phyloP scores from a whole-genome alignment of 2,113 vertebrate genomes.

The Danionella cerebrum region DNA sequence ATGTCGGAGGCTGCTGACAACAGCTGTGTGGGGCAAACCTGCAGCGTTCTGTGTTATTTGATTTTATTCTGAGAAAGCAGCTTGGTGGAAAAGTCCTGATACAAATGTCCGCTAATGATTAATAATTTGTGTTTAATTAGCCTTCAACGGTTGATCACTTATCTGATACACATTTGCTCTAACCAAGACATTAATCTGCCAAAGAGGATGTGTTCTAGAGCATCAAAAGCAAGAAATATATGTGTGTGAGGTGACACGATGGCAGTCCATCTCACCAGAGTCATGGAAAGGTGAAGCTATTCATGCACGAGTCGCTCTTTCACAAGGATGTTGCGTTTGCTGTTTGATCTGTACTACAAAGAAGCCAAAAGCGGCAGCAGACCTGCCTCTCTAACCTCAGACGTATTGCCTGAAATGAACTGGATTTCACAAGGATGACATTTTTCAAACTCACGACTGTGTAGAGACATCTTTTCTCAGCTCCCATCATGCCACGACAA shows the following conservation, averaged over 20 bases:
- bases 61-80: neutral
- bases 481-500: neutral
- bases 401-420: neutral
- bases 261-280: neutral
- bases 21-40: neutral
- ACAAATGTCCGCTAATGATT: neutral
- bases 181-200: constrained; percentile 13
- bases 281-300: neutral
- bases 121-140: constrained; percentile 29
- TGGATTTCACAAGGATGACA: neutral
- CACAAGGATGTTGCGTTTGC: neutral
- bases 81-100: neutral
- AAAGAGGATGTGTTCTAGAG: neutral
- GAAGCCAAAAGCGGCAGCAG: neutral
- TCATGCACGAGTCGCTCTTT: neutral
- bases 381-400: neutral
- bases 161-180: constrained; percentile 24
- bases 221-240: neutral
- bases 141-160: neutral
- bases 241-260: neutral
- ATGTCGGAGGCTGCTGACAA: neutral
- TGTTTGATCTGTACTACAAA: constrained; percentile 14
- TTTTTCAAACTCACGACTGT: constrained; percentile 4
- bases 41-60: neutral
- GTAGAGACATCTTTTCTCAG: neutral